phyloP scores from a whole-genome alignment of 2,797 vertebrate species.

The Hipposideros larvatus region DNA sequence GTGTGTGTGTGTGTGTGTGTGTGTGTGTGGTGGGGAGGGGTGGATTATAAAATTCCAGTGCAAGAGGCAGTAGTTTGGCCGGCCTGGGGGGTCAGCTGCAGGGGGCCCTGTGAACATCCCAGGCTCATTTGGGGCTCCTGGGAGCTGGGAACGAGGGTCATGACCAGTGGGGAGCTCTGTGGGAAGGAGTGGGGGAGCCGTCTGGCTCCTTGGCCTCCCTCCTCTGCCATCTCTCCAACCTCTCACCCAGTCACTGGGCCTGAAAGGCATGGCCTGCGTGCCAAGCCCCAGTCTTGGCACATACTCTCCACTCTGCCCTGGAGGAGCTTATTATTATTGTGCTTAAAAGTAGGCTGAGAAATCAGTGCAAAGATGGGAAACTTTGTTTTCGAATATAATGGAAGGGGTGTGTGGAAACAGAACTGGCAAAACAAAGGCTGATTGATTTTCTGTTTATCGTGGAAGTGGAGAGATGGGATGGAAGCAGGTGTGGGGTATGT shows the following conservation, averaged over 20 bases:
- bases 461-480: not conserved
- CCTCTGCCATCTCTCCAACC: not conserved
- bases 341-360: constrained; percentile 70
- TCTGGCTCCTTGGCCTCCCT: not conserved
- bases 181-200: accelerated
- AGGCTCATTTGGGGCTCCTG: not conserved
- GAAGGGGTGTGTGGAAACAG: constrained; percentile 53
- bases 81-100: no score
- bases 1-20: no score
- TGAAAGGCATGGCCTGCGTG: not conserved
- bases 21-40: no score
- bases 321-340: constrained; percentile 40
- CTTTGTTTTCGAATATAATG: constrained; percentile 43
- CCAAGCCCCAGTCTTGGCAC: constrained; percentile 65
- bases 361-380: constrained; percentile 50
- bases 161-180: not conserved
- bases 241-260: not conserved
- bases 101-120: not conserved
- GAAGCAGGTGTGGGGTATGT: not conserved
- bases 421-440: constrained; percentile 23
- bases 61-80: not conserved
- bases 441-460: constrained; percentile 30
- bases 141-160: no score
- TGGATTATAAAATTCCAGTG: no score
- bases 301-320: constrained; percentile 27